phyloP scores from a whole-genome alignment of 2,797 vertebrate genomes.

The Anabas testudineus region DNA sequence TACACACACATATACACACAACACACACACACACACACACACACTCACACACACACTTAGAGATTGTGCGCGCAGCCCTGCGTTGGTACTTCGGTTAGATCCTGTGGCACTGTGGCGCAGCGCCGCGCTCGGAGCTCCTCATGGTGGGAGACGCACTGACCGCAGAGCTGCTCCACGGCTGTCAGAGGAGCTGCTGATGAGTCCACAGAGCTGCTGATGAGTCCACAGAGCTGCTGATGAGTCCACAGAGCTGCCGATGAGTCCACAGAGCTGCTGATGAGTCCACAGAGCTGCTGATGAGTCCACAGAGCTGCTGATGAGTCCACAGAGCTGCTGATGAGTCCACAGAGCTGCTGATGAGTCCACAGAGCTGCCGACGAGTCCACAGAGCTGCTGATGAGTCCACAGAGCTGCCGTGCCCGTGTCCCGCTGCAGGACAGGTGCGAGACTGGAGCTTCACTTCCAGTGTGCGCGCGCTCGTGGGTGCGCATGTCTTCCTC shows the following conservation, averaged over 20 bases:
- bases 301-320: slow-evolving; percentile 7
- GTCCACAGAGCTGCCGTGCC: not conserved
- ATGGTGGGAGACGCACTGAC: slow-evolving; percentile 25
- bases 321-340: slow-evolving; percentile 20
- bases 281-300: slow-evolving; percentile 17
- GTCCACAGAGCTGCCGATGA: slow-evolving; percentile 1
- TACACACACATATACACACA: too few species aligned
- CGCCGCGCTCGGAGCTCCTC: slow-evolving; percentile 21
- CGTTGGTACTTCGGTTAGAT: slow-evolving; percentile 21
- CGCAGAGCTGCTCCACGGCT: slow-evolving; percentile 20
- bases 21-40: too few species aligned
- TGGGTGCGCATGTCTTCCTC: not conserved
- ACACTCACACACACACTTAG: slow-evolving; percentile 32
- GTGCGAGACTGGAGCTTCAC: slow-evolving; percentile 27
- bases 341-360: slow-evolving; percentile 7
- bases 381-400: slow-evolving; percentile 11
- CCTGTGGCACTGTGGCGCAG: slow-evolving; percentile 43
- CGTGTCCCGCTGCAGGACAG: slow-evolving; percentile 44
- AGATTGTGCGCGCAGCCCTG: slow-evolving; percentile 8
- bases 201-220: slow-evolving; percentile 1
- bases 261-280: slow-evolving; percentile 1
- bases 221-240: slow-evolving; percentile 1
- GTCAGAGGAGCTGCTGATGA: slow-evolving; percentile 9
- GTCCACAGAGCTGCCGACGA: slow-evolving; percentile 16
- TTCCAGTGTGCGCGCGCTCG: slow-evolving; percentile 31